A percentile compares a stretch with the other conserved stretches of the same genome.
These are phyloP conservation scores for Hymenopus coronatus DNA, from an alignment of 2,888 invertebrate genomes.

Conservation along the genomic window DNA sequence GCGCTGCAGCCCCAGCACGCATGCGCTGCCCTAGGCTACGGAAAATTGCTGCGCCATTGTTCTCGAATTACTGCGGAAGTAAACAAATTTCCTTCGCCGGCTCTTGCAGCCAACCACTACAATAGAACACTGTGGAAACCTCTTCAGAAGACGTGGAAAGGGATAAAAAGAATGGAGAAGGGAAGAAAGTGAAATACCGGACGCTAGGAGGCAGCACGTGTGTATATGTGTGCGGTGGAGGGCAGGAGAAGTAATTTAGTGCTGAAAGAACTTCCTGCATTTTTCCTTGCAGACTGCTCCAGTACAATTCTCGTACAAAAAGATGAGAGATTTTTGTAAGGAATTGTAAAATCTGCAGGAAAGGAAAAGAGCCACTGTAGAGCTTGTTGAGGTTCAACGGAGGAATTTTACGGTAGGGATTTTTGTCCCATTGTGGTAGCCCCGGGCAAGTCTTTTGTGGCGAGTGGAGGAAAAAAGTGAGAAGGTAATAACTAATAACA, in stretches of 20 bases:
- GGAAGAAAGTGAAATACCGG: background rate
- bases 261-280: background rate
- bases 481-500: too few species aligned
- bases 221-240: background rate
- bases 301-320: background rate
- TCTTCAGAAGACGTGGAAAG: background rate
- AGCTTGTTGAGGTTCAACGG: background rate
- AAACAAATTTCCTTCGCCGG: constrained; percentile 28
- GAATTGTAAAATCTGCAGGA: background rate
- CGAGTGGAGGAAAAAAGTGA: too few species aligned
- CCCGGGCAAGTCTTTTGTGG: background rate
- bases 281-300: background rate
- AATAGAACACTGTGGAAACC: background rate
- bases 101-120: background rate
- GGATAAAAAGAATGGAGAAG: background rate
- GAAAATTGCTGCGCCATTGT: constrained; percentile 24
- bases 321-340: background rate
- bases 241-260: background rate
- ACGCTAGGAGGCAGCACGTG: background rate
- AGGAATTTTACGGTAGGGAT: background rate
- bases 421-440: background rate
- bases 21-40: background rate
- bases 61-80: constrained; percentile 28
- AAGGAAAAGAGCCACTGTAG: background rate
- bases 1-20: background rate